Evolutionary conservation across 2,797 vertebrate genomes (phyloP).

Genomic region (Morelia viridis): DNA sequence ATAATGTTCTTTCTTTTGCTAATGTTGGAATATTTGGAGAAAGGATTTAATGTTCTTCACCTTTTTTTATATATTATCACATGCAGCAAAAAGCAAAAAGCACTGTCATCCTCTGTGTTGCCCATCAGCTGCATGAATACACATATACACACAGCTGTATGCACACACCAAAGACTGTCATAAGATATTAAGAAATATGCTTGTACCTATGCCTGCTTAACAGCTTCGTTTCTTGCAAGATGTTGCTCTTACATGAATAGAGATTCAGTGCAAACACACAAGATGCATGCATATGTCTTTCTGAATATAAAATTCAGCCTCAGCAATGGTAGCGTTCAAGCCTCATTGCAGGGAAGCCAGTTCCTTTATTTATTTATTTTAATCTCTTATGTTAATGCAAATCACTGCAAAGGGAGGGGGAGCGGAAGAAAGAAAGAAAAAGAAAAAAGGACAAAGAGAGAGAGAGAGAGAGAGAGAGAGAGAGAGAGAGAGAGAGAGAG

Average conservation of each 20-base stretch:
- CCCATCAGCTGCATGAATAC: constrained; percentile 55
- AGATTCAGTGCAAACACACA: constrained; percentile 33
- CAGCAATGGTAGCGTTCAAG: constrained; percentile 40
- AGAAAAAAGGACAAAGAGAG: too few relatives aligned
- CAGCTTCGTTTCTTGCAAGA: constrained; percentile 23
- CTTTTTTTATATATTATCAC: neutral
- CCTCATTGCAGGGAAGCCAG: constrained; percentile 36
- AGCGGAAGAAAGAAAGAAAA: neutral
- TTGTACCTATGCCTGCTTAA: constrained; percentile 51
- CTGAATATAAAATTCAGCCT: constrained; percentile 21
- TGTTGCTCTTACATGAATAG: constrained; percentile 41
- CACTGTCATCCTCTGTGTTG: constrained; percentile 64
- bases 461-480: neutral
- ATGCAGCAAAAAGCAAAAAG: constrained; percentile 59
- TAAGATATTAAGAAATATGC: constrained; percentile 21
- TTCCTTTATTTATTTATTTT: constrained; percentile 41
- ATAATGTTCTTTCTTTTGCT: constrained; percentile 25
- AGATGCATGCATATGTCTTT: neutral
- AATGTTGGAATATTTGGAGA: constrained; percentile 19
- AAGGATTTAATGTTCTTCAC: constrained; percentile 22
- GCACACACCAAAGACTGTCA: constrained; percentile 21
- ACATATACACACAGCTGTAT: neutral
- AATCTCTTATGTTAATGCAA: constrained; percentile 60
- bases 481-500: neutral
- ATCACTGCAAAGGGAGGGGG: constrained; percentile 23